phyloP scores from a whole-genome alignment of 2,888 invertebrate genomes.

The Idaea dimidiata region DNA sequence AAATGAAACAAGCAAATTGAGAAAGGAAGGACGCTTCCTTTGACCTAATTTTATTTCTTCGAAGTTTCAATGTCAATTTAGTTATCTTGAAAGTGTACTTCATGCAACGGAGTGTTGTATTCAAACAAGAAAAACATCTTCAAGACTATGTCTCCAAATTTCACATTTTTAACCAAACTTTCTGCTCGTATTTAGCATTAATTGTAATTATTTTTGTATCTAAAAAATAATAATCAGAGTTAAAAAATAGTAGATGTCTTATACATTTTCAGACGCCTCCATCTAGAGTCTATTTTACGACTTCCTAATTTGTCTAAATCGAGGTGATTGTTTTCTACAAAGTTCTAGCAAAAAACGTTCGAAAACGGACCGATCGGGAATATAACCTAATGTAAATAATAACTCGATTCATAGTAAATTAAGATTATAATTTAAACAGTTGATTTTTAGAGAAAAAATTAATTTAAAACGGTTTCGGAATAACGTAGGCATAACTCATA shows the following conservation, averaged over 20 bases:
- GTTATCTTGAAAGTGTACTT: neutral
- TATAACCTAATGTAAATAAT: neutral
- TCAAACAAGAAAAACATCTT: neutral
- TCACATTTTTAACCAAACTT: no score
- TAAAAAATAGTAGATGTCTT: conserved; percentile 7
- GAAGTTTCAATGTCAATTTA: neutral
- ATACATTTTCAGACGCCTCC: conserved; percentile 27
- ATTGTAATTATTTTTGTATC: no score
- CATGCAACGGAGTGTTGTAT: neutral
- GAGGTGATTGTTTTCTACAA: conserved; percentile 3
- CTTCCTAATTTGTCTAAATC: neutral
- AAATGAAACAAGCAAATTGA: neutral
- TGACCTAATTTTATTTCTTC: neutral
- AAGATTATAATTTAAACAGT: neutral
- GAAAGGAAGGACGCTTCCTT: neutral
- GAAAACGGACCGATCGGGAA: neutral
- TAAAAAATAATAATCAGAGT: no score
- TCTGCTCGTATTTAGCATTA: no score
- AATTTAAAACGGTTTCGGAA: neutral
- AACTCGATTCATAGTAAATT: neutral
- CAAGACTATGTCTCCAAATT: no score
- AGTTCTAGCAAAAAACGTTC: neutral
- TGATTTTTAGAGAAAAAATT: neutral
- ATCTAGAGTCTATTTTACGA: conserved; percentile 10
- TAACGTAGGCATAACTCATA: neutral